Percentiles rank a stretch among this genome's conserved stretches.
Evolutionary conservation across 2,113 vertebrate genomes (phyloP).

Genomic region (Dascyllus trimaculatus): DNA sequence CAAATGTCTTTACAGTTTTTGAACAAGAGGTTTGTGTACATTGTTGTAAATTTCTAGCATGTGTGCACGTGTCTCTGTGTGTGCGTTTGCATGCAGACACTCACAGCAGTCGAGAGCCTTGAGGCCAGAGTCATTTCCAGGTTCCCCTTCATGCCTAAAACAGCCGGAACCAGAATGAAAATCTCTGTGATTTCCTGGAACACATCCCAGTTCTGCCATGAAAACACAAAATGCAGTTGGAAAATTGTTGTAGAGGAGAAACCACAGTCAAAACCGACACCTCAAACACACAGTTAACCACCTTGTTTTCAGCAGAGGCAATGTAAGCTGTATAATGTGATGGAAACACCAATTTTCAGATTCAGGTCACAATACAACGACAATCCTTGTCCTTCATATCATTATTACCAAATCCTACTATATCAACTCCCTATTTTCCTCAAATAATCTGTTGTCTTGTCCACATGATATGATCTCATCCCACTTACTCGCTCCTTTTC

Average conservation of each 20-base stretch:
- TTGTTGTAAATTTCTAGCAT: background rate
- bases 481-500: no score
- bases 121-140: slow-evolving; percentile 97
- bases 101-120: slow-evolving; percentile 94
- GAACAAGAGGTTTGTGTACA: background rate
- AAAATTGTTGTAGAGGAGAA: background rate
- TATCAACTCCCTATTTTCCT: no score
- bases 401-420: no score
- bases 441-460: no score
- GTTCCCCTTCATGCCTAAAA: slow-evolving; percentile 96
- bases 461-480: no score
- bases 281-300: background rate
- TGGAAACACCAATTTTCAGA: no score
- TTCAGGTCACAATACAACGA: no score
- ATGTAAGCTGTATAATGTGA: no score
- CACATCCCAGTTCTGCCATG: slow-evolving; percentile 91
- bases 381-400: no score
- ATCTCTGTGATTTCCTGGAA: slow-evolving; percentile 90
- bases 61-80: background rate
- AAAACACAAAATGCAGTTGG: slow-evolving; percentile 1
- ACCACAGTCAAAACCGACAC: background rate
- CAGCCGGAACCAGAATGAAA: slow-evolving; percentile 92
- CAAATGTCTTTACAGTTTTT: background rate
- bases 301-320: background rate
- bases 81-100: slow-evolving; percentile 5